Percentiles rank a stretch among this genome's conserved stretches.
These are phyloP conservation scores for Alces alces DNA, from an alignment of 2,113 vertebrate species.

Conservation along the genomic window DNA sequence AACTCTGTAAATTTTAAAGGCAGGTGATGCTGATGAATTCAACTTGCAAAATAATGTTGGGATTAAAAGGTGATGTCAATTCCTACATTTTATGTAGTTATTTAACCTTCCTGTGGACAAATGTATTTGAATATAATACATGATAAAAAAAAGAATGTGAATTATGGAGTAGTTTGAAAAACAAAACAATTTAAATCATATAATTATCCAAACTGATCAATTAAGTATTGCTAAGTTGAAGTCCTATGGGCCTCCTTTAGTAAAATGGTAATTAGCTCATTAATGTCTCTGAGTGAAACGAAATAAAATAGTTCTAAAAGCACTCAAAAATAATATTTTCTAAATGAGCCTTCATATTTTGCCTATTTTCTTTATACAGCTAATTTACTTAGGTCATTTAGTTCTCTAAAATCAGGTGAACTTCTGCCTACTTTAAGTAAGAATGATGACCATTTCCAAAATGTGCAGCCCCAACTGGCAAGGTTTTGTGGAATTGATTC, in stretches of 20 bases:
- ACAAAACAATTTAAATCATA: conserved; percentile 19
- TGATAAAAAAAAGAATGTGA: not conserved
- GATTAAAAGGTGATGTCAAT: not conserved
- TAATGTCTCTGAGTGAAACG: conserved; percentile 46
- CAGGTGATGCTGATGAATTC: not conserved
- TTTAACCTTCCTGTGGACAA: not conserved
- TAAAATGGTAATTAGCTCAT: conserved; percentile 64
- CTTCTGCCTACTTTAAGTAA: not conserved
- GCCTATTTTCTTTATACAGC: not conserved
- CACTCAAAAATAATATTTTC: conserved; percentile 48
- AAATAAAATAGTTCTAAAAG: conserved; percentile 14
- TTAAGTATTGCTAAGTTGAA: conserved; percentile 35
- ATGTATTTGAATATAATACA: not conserved
- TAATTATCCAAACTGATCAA: conserved; percentile 23
- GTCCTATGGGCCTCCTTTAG: conserved; percentile 44
- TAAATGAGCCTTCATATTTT: not conserved
- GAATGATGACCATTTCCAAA: not conserved
- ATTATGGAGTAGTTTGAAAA: conserved; percentile 15
- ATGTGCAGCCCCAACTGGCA: not conserved
- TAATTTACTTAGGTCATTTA: not conserved
- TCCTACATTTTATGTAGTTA: not conserved
- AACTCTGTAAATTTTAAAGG: not conserved
- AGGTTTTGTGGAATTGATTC: not conserved
- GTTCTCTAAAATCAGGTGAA: not conserved
- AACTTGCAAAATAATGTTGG: not conserved